phyloP scores from a whole-genome alignment of 1,140 invertebrate genomes.

The Drosophila mayri region DNA sequence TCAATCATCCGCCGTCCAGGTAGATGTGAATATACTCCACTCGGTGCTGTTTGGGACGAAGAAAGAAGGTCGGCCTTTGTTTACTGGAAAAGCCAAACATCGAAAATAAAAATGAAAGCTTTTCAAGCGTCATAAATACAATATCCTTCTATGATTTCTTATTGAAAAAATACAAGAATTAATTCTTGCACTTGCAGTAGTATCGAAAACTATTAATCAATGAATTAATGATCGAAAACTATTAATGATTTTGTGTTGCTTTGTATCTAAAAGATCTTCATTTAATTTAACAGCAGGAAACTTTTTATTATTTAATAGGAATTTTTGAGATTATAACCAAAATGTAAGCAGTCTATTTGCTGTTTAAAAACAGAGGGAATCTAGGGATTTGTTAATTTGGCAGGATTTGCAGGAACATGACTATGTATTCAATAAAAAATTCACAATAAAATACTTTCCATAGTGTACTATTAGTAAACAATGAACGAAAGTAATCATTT shows the following conservation, averaged over 20 bases:
- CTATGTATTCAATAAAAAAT: neutral
- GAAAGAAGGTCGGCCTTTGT: neutral
- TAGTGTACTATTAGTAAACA: too few relatives aligned
- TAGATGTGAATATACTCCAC: slow-evolving; percentile 70
- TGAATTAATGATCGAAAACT: too few relatives aligned
- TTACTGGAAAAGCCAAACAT: neutral
- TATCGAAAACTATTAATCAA: neutral
- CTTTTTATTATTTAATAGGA: neutral
- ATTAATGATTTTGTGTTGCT: too few relatives aligned
- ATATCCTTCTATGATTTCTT: neutral
- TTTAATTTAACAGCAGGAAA: neutral
- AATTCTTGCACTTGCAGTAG: neutral
- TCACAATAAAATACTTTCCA: neutral
- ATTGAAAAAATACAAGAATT: too few relatives aligned
- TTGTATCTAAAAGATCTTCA: neutral
- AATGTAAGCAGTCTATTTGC: too few relatives aligned
- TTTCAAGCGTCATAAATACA: rapidly evolving
- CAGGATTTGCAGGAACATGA: neutral
- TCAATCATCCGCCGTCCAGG: slow-evolving; percentile 62
- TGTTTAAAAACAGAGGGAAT: too few relatives aligned
- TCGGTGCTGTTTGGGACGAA: slow-evolving; percentile 57
- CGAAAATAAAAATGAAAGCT: neutral
- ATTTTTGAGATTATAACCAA: too few relatives aligned
- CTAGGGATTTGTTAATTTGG: too few relatives aligned
- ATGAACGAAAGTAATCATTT: too few relatives aligned